Base-by-base conservation (phyloP, 2,113 vertebrate species). In the Phalacrocorax brasilianus region DNA sequence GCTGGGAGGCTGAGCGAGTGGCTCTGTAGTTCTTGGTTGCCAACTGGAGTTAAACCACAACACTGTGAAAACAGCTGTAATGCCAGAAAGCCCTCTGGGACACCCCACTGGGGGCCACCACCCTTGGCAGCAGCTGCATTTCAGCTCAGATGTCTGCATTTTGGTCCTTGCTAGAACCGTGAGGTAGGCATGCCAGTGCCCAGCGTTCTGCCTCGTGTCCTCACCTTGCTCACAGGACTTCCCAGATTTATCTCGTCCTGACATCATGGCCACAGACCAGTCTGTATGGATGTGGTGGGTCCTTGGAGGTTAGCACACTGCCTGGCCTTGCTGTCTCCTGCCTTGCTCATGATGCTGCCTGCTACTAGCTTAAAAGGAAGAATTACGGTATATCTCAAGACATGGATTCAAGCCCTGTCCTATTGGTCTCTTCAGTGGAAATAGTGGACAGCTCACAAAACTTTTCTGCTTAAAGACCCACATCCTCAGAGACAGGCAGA, bases 171-270 rank as follows among this genome's bases (percentile, higher is more conserved):
- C 26, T 61, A 40, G 19, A 32, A 30, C 21, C 55, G 55, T 21
- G 28, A 20, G 11, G 9, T 11, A 65, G 26, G 8, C 15, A 26
- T 50, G 55, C 8, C 3, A 2, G 21, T 35, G 30, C 33, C 45
- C 71, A 73, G 42, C 11, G n/a, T 52, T 35, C 71, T 52, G 22
- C 22, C 14, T 52, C 55, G 27, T 7, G 2, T 26, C 30, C 35
- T 49, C 21, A 42, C 40, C n/a, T 87, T 62, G 32, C 47, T 55
- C 35, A 58, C 0, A 1, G 22, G 12, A 15, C 19, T 33, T 87
- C 6, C 10, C 35, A 73, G 2, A 20, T 11, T 61, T 17, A 12
- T 8, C 19, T 27, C 0, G 0, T 20, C 18, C 14, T 19, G 24
- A 5, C 3, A 27, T 21, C 4, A 5, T 7, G 19, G 18, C 6